Conservation (phyloP, 2,797 vertebrate species). For the Peromyscus eremicus region DNA sequence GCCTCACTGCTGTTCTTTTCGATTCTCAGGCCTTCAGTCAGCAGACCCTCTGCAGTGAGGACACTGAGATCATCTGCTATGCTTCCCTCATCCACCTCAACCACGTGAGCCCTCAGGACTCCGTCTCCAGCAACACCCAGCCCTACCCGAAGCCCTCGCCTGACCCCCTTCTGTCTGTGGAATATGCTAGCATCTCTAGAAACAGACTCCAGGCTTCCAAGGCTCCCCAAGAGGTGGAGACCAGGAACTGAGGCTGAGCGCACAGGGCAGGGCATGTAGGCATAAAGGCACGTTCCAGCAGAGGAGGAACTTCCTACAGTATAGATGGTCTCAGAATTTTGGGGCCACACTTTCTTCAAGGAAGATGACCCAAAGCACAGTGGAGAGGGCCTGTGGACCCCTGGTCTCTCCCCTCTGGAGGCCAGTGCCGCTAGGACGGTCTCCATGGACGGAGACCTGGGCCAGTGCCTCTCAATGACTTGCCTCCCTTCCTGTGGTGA, state of each 20-base stretch:
- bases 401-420: not conserved
- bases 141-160: fast-evolving
- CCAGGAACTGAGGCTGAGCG: not conserved
- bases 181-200: constrained; percentile 44
- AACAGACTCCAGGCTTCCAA: not conserved
- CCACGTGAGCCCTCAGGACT: not conserved
- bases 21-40: not conserved
- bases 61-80: constrained; percentile 8
- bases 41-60: not conserved
- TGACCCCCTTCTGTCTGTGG: constrained; percentile 21
- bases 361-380: not conserved
- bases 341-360: not conserved
- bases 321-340: not conserved
- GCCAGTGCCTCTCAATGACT: not conserved
- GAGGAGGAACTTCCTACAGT: not conserved
- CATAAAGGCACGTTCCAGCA: not conserved
- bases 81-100: constrained; percentile 49
- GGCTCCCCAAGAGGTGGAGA: not conserved
- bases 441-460: not conserved
- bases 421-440: not conserved
- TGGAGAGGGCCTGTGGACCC: not conserved
- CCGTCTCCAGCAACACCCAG: not conserved
- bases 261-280: not conserved
- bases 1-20: not conserved
- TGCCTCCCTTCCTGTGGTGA: not conserved